phyloP scores from a whole-genome alignment of 2,888 invertebrate genomes.

The Mythimna albipuncta region DNA sequence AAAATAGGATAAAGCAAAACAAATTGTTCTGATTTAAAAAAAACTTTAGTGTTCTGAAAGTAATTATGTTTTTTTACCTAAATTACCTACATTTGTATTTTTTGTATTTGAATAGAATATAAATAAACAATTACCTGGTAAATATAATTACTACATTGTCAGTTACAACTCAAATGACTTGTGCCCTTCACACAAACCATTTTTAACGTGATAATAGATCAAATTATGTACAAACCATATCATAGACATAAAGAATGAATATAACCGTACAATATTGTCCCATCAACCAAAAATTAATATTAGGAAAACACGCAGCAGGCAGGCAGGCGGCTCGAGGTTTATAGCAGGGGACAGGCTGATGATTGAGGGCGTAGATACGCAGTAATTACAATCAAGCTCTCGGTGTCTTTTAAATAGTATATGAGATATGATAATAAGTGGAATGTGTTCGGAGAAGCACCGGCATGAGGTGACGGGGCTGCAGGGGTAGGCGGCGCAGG shows the following conservation, averaged over 20 bases:
- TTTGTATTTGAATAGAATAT: not conserved
- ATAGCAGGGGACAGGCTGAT: slow-evolving; percentile 61
- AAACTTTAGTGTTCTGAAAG: not conserved
- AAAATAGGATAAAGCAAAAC: slow-evolving; percentile 51
- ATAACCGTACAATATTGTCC: slow-evolving; percentile 42
- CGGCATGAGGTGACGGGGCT: slow-evolving; percentile 1
- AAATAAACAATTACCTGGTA: not conserved
- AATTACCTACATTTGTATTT: slow-evolving; percentile 1
- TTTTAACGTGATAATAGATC: not conserved
- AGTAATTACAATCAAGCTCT: slow-evolving; percentile 46
- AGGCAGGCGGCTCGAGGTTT: slow-evolving; percentile 72
- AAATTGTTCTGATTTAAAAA: slow-evolving; percentile 22
- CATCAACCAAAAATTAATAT: slow-evolving; percentile 51
- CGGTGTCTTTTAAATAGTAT: slow-evolving; percentile 18
- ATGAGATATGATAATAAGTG: slow-evolving; percentile 21
- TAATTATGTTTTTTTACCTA: slow-evolving; percentile 1
- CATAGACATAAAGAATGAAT: slow-evolving; percentile 25
- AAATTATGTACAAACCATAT: not conserved
- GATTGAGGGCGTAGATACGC: slow-evolving; percentile 46
- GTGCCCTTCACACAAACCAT: slow-evolving; percentile 13
- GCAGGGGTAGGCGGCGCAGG: slow-evolving; percentile 26
- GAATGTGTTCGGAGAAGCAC: slow-evolving; percentile 16
- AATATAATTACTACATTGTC: not conserved
- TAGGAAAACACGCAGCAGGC: slow-evolving; percentile 68
- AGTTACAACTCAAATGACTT: not conserved